Base-by-base conservation (phyloP, 1,140 invertebrate genomes). In the Dolichoris vasculosae region DNA sequence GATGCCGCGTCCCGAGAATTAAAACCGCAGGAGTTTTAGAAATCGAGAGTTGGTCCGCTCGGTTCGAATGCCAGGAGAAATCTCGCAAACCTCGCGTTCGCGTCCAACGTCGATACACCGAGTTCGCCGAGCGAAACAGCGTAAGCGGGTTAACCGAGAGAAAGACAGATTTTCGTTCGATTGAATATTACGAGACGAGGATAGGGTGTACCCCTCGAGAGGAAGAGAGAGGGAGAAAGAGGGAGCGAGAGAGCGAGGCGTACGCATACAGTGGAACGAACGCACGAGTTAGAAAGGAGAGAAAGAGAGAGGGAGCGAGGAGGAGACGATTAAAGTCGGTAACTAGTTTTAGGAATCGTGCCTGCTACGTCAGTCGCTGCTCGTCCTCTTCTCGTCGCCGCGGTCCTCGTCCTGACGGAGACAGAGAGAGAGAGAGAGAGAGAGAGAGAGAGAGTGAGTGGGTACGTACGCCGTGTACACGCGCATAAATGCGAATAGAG, bases 231-330 rank as follows among this genome's bases (percentile, higher is more conserved):
- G 71, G 30, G 17, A 32, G 2, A 26, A 69, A 73, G 55, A 76
- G 48, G 38, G 35, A 76, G 71, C 67, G 55, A 78, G 59, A 67
- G 55, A 67, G 35, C 99, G 94, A 64, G 75, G 55, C 9, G 9
- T 59, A 26, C 9, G 55, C 55, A 59, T 59, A 26, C 13, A 8
- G 26, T 51, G 46, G 2, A 71, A 55, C 20, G 32, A 15, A 17
- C 8, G 35, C 23, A 67, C 20, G 13, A 82, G 80, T 26, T 11
- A 71, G 40, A 55, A 55, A 3, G 26, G 30, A 46, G 71, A 83
- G n/a, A 71, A 30, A 82, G 69, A 51, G 23, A 78, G 76, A 79
- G 55, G 26, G 78, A 30, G 46, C 1, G n/a, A 67, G 40, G 30
- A 63, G 32, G 35, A 40, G 38, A 73, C 43, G 40, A 43, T 73